These are phyloP conservation scores for Virgularia gustaviana DNA, from an alignment of 92 coral and sea anemone genomes.

Conservation along the genomic window DNA sequence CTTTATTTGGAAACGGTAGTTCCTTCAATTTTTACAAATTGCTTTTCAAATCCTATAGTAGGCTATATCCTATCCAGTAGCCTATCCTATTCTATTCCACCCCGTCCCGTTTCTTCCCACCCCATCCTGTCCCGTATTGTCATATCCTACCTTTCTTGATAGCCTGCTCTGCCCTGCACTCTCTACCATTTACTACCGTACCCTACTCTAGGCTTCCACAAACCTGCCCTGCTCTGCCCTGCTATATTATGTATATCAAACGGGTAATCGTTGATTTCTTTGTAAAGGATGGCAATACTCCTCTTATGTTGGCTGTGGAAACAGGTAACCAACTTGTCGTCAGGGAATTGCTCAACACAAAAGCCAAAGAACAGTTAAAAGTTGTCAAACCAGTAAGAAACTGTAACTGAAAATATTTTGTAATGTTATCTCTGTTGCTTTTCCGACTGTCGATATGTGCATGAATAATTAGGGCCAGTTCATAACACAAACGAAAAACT, in stretches of 20 bases:
- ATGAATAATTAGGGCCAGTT: not conserved
- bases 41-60: no score
- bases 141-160: not conserved
- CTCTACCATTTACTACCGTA: no score
- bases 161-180: not conserved
- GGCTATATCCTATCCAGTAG: no score
- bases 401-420: not conserved
- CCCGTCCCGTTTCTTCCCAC: no score
- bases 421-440: not conserved
- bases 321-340: conserved; percentile 94
- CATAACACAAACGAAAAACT: not conserved
- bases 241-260: no score
- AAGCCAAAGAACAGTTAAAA: conserved; percentile 83
- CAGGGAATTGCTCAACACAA: conserved; percentile 70
- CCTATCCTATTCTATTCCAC: no score
- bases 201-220: no score
- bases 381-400: conserved; percentile 58
- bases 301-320: conserved; percentile 73
- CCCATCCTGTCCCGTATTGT: no score
- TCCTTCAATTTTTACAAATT: no score
- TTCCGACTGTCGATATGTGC: not conserved
- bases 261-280: no score
- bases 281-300: conserved; percentile 86
- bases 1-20: no score
- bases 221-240: no score